phyloP scores from a whole-genome alignment of 2,113 vertebrate genomes.

The Pagrus major region DNA sequence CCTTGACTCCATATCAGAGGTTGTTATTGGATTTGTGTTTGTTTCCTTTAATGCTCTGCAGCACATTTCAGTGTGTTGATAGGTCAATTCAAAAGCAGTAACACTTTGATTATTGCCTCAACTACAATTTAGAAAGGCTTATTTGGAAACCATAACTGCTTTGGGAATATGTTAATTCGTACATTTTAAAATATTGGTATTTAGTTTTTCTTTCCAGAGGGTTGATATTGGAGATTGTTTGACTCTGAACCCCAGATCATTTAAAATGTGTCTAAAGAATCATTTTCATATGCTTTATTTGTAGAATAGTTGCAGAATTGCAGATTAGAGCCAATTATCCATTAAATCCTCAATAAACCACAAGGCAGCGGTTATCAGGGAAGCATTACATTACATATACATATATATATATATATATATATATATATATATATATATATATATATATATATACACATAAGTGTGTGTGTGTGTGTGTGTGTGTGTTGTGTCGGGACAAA shows the following conservation, averaged over 20 bases:
- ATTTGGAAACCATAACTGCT: not conserved
- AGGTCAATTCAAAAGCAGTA: conserved; percentile 22
- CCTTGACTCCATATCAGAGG: not conserved
- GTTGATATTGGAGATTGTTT: not conserved
- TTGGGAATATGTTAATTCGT: not conserved
- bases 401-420: no score
- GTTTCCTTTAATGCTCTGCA: not conserved
- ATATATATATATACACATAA: no score
- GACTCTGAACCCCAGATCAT: not conserved
- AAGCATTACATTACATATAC: not conserved
- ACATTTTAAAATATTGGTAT: not conserved
- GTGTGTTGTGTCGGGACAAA: no score
- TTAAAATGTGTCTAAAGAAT: not conserved
- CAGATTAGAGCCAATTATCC: not conserved
- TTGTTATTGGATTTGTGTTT: conserved; percentile 20
- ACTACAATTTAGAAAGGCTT: not conserved
- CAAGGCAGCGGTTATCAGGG: not conserved
- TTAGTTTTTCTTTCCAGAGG: not conserved
- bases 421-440: not conserved
- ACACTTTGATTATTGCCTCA: conserved; percentile 12
- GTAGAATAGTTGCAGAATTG: not conserved
- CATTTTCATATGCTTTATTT: not conserved
- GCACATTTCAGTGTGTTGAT: not conserved
- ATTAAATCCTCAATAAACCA: not conserved
- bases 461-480: no score